These are phyloP conservation scores for Epistrophe eligans DNA, from an alignment of 2,888 invertebrate genomes.

Conservation along the genomic window DNA sequence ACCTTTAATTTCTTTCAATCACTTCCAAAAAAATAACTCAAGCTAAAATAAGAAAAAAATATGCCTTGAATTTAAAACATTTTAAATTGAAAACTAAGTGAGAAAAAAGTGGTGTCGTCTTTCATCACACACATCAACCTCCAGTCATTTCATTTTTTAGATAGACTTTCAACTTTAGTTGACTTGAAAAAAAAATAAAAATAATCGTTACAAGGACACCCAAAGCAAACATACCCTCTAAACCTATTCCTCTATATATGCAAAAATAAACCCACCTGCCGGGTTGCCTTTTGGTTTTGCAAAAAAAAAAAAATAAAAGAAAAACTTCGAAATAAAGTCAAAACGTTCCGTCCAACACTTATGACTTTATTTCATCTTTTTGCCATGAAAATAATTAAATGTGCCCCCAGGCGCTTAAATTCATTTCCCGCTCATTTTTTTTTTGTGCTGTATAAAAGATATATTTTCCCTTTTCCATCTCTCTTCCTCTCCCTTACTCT, in stretches of 20 bases:
- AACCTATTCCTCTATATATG: constrained; percentile 28
- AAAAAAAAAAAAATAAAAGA: neutral
- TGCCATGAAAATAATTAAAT: constrained; percentile 65
- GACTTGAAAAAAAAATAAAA: neutral
- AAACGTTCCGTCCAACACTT: constrained; percentile 40
- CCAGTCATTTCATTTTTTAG: neutral
- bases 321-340: constrained; percentile 25
- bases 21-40: neutral
- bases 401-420: constrained; percentile 61
- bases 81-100: neutral
- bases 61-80: constrained; percentile 3
- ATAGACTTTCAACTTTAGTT: constrained; percentile 28
- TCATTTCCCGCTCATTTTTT: constrained; percentile 51
- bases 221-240: constrained; percentile 38
- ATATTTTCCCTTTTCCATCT: constrained; percentile 6
- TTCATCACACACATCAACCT: constrained; percentile 18
- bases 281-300: constrained; percentile 5
- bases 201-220: constrained; percentile 44
- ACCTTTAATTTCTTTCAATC: neutral
- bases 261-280: constrained; percentile 26
- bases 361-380: constrained; percentile 52
- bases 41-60: neutral
- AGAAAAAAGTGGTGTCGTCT: constrained; percentile 10
- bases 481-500: neutral
- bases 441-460: neutral